These are phyloP conservation scores for Brachystomella parvula DNA, from an alignment of 1,140 invertebrate genomes.

Conservation along the genomic window DNA sequence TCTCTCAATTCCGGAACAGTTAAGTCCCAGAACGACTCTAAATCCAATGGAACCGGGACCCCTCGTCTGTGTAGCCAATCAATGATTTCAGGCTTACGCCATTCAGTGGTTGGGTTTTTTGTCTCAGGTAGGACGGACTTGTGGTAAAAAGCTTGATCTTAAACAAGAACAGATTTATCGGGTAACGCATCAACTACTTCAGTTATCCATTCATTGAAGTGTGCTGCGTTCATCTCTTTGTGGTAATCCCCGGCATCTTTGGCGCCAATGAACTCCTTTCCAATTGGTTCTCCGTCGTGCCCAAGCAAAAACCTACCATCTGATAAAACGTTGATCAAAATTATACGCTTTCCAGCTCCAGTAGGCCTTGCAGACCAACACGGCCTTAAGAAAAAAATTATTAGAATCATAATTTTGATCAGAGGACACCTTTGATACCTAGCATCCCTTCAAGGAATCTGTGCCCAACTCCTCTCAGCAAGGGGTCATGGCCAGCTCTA, in stretches of 20 bases:
- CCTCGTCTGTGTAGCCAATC: neutral
- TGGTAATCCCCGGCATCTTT: constrained; percentile 25
- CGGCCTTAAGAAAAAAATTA: too few species aligned
- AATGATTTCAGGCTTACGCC: constrained; percentile 15
- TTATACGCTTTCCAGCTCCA: constrained; percentile 7
- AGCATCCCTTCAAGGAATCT: too few species aligned
- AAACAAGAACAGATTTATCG: constrained; percentile 14
- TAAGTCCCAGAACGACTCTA: neutral
- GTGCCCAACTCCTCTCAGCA: too few species aligned
- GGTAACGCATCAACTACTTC: constrained; percentile 6
- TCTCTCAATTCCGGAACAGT: neutral
- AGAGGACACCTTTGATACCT: too few species aligned
- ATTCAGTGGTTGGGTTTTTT: constrained; percentile 6
- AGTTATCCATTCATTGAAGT: constrained; percentile 18
- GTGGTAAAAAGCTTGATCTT: constrained; percentile 24
- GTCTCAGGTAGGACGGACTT: neutral
- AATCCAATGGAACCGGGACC: neutral
- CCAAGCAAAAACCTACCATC: neutral
- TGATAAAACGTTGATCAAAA: neutral
- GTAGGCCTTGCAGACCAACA: neutral
- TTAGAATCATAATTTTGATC: too few species aligned
- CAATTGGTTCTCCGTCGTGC: neutral
- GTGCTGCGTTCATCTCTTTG: constrained; percentile 18
- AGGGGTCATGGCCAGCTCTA: too few species aligned
- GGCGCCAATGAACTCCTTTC: constrained; percentile 20